Evolutionary conservation across 2,797 vertebrate species (phyloP), one percentile per base, ranked within the genome.

Genomic region (Cirrhinus molitorella): DNA sequence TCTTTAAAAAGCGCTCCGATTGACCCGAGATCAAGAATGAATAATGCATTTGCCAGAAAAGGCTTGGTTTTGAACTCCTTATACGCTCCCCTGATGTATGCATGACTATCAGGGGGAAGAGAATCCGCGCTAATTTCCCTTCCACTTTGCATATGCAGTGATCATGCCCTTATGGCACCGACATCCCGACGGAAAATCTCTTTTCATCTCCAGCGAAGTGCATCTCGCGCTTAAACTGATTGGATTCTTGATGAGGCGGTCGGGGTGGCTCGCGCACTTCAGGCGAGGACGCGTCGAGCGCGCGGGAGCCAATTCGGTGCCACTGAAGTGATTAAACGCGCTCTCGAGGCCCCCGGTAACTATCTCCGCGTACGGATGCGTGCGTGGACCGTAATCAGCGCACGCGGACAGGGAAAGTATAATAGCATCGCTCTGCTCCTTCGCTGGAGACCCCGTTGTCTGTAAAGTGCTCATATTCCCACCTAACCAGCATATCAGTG

Each of bases 251-350:
- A 95, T 95, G 93, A 94, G 92, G 93, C 92, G 92, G 92, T 93
- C 90, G 90, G 74, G 91, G 92, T 90, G 91, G 92, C 93, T 94
- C 89, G 89, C 83, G 74, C 91, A 92, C 93, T 94, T 90, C 88
- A 93, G 92, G 90, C 89, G 91, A 92, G 84, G 79, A 86, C 86
- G 86, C 86, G 74, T 88, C 85, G 75, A 85, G 88, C 88, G 88
- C 93, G 93, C 91, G 94, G 94, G 94, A 93, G 96, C 93, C 96
- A 93, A 94, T 96, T 96, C 96, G 92, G 93, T 95, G 95, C 92
- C 88, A 87, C 92, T 96, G 94, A 96, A 96, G 97, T 97, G 96
- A 96, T 96, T 96, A 97, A 97, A 96, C 78, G 86, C 93, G 94
- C 90, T 89, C 89, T 72, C 79, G 83, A 90, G 89, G 81, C 57